Base-by-base conservation (phyloP, 2,797 vertebrate species). In the Neoniphon sammara region DNA sequence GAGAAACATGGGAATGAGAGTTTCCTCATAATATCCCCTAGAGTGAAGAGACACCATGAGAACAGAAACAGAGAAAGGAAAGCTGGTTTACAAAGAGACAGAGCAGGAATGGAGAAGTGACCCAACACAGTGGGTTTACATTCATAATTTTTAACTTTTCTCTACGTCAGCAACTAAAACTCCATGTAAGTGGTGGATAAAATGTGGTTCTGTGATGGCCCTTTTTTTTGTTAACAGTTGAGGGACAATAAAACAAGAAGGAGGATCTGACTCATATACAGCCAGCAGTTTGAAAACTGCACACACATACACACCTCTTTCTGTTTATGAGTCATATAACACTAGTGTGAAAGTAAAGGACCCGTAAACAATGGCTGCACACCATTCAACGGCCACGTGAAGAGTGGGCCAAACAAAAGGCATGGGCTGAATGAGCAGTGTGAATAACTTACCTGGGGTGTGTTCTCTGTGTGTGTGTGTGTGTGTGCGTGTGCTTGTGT, bases 201-300 rank as follows among this genome's bases (percentile, higher is more conserved):
- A 23, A 23, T 53, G 2, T 53, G n/a, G 8, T 55, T 27, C n/a
- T 20, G n/a, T 17, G 52, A 65, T 46, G 5, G 15, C 0, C 3
- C 9, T 20, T 20, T 20, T n/a, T 17, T 50, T 18, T 20, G 20
- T n/a, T 20, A 52, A 34, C 15, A 70, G 14, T 21, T 3, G 3
- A 69, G 49, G 65, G 74, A 23, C 47, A 58, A 23, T 60, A 34
- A 65, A 84, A 70, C 46, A 64, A 79, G 81, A 64, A 79, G 81
- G 31, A 82, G 80, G 78, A 85, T 77, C 64, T 89, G 87, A 86
- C 50, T 91, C 84, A 87, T 30, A 31, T 9, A 31, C 7, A 64
- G 55, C 52, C 58, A 70, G 1, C 1, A 50, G 57, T 52, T 39
- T 17, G 20, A 75, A 85, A 81, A 69, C 36, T 61, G 54, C 20